Percentiles rank a stretch among this genome's conserved stretches.
phyloP scores from a whole-genome alignment of 2,113 vertebrate species.

The Gallinago jamesoni region DNA sequence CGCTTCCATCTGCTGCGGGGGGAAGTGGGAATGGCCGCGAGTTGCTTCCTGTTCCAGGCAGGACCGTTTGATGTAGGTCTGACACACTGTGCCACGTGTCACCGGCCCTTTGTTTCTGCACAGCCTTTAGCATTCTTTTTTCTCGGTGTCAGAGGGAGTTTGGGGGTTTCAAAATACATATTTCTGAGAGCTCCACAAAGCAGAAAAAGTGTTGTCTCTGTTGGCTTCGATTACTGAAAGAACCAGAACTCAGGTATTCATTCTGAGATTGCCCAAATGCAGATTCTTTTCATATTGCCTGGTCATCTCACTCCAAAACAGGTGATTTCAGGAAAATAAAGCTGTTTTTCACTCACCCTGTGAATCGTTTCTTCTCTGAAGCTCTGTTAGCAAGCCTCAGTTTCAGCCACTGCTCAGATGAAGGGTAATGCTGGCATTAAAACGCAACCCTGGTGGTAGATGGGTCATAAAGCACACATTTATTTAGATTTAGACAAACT shows the following conservation, averaged over 20 bases:
- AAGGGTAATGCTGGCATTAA: neutral
- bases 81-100: neutral
- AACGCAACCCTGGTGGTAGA: neutral
- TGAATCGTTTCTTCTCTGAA: neutral
- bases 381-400: neutral
- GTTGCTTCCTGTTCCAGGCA: neutral
- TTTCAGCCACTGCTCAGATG: neutral
- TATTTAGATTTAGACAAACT: neutral
- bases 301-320: neutral
- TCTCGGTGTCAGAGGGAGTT: neutral
- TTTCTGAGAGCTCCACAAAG: neutral
- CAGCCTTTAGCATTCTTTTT: neutral
- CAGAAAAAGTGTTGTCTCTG: neutral
- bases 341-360: neutral
- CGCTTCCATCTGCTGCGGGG: neutral
- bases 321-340: neutral
- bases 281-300: neutral
- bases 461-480: neutral
- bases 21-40: neutral
- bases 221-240: neutral
- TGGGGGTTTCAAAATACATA: neutral
- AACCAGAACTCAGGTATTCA: neutral
- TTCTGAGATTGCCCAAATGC: neutral
- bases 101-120: neutral
- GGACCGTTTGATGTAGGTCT: neutral